A percentile compares a stretch with the other conserved stretches of the same genome.
Conservation (phyloP, 2,888 invertebrate species). For the Homarus gammarus region DNA sequence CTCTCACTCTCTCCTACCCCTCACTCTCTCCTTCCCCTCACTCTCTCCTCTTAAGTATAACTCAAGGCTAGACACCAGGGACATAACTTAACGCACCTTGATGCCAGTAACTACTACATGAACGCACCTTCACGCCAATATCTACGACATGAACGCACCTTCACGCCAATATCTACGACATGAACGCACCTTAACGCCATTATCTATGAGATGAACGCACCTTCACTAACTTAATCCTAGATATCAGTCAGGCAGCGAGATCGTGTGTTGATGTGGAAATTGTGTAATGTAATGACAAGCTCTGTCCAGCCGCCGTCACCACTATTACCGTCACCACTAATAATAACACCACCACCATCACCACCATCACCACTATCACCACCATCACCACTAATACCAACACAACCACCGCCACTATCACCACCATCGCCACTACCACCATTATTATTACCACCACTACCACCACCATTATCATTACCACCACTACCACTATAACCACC, state of each 20-base stretch:
- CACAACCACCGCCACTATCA: no score
- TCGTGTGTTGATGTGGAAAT: neutral
- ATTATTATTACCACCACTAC: no score
- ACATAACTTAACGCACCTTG: neutral
- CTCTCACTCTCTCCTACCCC: no score
- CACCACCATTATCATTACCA: no score
- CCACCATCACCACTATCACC: no score
- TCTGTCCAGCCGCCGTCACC: neutral
- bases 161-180: neutral
- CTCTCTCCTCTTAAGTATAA: no score
- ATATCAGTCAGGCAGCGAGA: neutral
- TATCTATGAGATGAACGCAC: neutral
- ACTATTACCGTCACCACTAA: no score
- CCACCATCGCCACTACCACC: no score
- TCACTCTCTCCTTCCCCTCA: neutral
- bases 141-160: neutral
- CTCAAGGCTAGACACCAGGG: no score
- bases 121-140: neutral
- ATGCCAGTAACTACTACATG: neutral
- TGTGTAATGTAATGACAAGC: neutral
- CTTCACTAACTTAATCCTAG: neutral
- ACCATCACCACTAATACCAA: no score
- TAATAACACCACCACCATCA: no score
- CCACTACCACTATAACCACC: no score
- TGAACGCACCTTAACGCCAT: neutral